These are phyloP conservation scores for Saxicola maurus DNA, from an alignment of 2,797 vertebrate species.

Conservation along the genomic window DNA sequence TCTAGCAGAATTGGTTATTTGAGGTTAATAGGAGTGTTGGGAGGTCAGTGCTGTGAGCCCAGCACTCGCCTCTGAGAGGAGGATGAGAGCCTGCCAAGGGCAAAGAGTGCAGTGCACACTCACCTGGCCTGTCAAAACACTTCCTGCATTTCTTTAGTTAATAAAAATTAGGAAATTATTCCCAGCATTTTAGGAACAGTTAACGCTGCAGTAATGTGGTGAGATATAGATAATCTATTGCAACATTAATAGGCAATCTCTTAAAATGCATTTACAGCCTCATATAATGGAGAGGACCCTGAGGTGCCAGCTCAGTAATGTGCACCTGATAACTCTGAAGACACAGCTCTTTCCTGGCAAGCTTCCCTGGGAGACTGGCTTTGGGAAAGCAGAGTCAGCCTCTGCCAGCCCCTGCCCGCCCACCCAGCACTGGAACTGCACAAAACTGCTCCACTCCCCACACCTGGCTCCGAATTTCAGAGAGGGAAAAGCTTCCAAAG, in stretches of 20 bases:
- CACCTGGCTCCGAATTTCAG: accelerated
- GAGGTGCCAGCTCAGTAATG: not conserved
- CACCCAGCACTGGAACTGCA: accelerated
- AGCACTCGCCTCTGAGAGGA: not conserved
- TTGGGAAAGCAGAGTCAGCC: not conserved
- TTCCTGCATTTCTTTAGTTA: not conserved
- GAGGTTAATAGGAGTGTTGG: not conserved
- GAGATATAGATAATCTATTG: conserved; percentile 31
- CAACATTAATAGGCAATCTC: conserved; percentile 30
- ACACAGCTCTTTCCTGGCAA: not conserved
- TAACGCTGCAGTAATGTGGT: conserved; percentile 14
- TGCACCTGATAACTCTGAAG: not conserved
- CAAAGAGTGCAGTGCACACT: not conserved
- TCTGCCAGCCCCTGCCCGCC: not conserved
- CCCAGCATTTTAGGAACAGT: conserved; percentile 35
- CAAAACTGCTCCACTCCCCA: not conserved
- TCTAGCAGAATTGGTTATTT: not conserved
- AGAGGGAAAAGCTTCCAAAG: not conserved
- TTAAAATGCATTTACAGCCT: not conserved
- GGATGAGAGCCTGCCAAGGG: not conserved
- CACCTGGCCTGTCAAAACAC: not conserved
- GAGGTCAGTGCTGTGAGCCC: not conserved
- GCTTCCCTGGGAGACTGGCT: not conserved
- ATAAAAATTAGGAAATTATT: conserved; percentile 1
- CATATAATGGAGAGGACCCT: not conserved